phyloP scores from a whole-genome alignment of 2,888 invertebrate species.

The Lasius fuliginosus region DNA sequence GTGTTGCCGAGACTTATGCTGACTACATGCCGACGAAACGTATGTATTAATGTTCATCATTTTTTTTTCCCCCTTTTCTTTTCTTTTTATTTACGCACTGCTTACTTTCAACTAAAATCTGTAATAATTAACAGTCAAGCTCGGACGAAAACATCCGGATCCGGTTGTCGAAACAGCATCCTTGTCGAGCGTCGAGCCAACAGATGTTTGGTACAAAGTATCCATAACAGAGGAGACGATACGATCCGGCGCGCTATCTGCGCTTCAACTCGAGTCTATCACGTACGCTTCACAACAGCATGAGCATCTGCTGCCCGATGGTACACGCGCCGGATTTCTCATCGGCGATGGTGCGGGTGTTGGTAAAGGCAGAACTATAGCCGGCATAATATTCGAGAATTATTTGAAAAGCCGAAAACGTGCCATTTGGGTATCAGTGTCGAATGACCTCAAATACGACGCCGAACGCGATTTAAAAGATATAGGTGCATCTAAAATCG shows the following conservation, averaged over 20 bases:
- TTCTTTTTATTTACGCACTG: not conserved
- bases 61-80: not conserved
- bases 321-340: conserved; percentile 97
- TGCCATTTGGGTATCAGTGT: conserved; percentile 99
- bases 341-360: conserved; percentile 99
- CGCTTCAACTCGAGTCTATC: conserved; percentile 98
- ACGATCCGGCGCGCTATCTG: conserved; percentile 95
- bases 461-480: conserved; percentile 98
- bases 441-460: conserved; percentile 99
- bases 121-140: conserved; percentile 90
- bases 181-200: conserved; percentile 97
- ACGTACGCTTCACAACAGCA: conserved; percentile 99
- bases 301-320: conserved; percentile 95
- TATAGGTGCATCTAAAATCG: conserved; percentile 96
- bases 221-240: conserved; percentile 95
- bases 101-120: not conserved
- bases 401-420: conserved; percentile 97
- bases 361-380: conserved; percentile 99
- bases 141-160: conserved; percentile 99
- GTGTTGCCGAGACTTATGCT: conserved; percentile 99
- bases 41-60: conserved; percentile 85
- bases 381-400: conserved; percentile 99
- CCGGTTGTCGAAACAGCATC: conserved; percentile 99
- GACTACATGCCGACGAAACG: conserved; percentile 99
- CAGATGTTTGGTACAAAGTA: conserved; percentile 95